Evolutionary conservation across 2,113 vertebrate species (phyloP).

Genomic region (Etheostoma spectabile): DNA sequence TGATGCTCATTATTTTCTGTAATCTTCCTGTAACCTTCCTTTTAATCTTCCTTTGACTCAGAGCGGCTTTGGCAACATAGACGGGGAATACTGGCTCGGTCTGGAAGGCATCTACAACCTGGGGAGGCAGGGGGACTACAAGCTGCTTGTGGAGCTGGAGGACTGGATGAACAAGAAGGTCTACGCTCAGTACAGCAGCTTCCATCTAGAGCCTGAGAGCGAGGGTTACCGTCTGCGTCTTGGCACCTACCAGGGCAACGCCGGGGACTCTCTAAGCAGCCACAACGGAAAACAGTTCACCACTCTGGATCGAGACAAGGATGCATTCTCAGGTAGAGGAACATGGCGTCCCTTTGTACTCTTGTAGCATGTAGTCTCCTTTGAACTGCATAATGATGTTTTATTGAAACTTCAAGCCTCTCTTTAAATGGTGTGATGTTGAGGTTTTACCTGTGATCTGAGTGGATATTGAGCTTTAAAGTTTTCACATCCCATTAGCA

Average conservation of each 20-base stretch:
- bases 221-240: constrained; percentile 92
- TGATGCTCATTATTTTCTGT: constrained; percentile 47
- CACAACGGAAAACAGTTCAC: constrained; percentile 98
- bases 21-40: constrained; percentile 50
- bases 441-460: neutral
- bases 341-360: neutral
- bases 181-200: constrained; percentile 96
- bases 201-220: constrained; percentile 93
- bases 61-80: constrained; percentile 98
- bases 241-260: constrained; percentile 96
- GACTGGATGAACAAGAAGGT: constrained; percentile 99
- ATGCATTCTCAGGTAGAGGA: constrained; percentile 90
- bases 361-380: neutral
- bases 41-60: constrained; percentile 80
- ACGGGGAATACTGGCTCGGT: constrained; percentile 97
- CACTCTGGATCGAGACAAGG: constrained; percentile 95
- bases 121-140: constrained; percentile 95
- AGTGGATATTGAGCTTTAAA: neutral
- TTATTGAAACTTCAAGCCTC: neutral
- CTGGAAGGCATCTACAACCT: constrained; percentile 94
- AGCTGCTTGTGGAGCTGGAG: constrained; percentile 94
- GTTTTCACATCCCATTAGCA: neutral
- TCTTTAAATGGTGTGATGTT: neutral
- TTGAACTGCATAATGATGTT: neutral
- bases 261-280: constrained; percentile 95